phyloP scores from a whole-genome alignment of 2,113 vertebrate genomes.

The Pyxicephalus adspersus region DNA sequence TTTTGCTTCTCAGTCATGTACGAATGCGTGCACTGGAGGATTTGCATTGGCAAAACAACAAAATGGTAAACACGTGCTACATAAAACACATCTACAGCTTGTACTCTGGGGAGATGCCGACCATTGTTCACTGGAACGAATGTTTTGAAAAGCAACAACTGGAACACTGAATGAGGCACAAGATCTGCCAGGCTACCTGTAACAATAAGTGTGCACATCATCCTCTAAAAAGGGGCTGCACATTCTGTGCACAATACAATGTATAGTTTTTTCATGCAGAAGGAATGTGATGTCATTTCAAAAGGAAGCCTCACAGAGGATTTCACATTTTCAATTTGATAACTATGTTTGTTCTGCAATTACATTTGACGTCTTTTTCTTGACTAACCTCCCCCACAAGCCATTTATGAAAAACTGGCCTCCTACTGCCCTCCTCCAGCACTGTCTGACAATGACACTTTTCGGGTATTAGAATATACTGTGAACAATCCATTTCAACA shows the following conservation, averaged over 20 bases:
- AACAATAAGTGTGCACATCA: constrained; percentile 64
- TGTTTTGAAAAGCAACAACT: constrained; percentile 65
- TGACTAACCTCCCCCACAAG: constrained; percentile 35
- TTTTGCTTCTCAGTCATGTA: background rate
- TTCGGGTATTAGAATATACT: constrained; percentile 3
- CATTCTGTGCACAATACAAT: background rate
- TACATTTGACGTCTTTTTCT: constrained; percentile 48
- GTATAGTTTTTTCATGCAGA: constrained; percentile 5
- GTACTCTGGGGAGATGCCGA: constrained; percentile 56
- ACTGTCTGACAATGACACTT: constrained; percentile 18
- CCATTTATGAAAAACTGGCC: constrained; percentile 46
- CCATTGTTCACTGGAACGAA: constrained; percentile 65
- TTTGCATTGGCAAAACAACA: constrained; percentile 32
- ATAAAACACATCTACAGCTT: constrained; percentile 56
- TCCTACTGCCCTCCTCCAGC: constrained; percentile 41
- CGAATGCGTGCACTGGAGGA: background rate
- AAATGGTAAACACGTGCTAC: constrained; percentile 54
- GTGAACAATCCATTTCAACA: background rate
- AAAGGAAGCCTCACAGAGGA: constrained; percentile 7
- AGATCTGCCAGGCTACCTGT: constrained; percentile 59
- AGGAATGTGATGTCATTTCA: constrained; percentile 3
- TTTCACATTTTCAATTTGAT: constrained; percentile 10
- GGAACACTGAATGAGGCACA: constrained; percentile 59
- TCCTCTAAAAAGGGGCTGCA: constrained; percentile 37
- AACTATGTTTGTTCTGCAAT: constrained; percentile 18